These are phyloP conservation scores for Schizothorax lantsangensis DNA, from an alignment of 2,797 vertebrate species.

Conservation along the genomic window DNA sequence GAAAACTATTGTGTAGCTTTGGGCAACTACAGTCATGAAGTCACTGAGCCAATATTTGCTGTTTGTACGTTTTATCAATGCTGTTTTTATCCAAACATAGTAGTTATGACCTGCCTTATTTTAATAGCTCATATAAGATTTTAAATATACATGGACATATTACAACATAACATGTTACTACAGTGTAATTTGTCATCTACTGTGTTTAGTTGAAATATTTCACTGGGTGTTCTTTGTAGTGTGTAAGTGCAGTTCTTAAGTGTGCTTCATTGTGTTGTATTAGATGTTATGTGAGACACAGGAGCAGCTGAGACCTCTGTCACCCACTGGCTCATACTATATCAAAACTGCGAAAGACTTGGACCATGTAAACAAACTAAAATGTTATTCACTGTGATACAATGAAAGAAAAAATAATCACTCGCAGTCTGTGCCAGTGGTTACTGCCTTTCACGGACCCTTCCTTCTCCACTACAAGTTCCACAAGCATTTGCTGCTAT, in stretches of 20 bases:
- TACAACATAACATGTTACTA: conserved; percentile 12
- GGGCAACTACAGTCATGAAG: conserved; percentile 40
- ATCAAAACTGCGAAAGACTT: neutral
- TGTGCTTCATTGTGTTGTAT: conserved; percentile 26
- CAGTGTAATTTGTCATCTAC: conserved; percentile 19
- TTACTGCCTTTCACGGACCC: neutral
- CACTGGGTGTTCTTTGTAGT: conserved; percentile 15
- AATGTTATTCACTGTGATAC: neutral
- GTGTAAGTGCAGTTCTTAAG: neutral
- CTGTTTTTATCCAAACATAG: conserved; percentile 46
- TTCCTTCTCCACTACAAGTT: neutral
- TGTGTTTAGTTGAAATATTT: conserved; percentile 12
- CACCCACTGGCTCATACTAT: neutral
- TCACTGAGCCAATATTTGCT: conserved; percentile 35
- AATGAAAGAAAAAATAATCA: neutral
- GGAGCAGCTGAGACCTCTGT: conserved; percentile 24
- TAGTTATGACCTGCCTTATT: conserved; percentile 71
- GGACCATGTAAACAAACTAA: neutral
- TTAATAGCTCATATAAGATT: conserved; percentile 57
- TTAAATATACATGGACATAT: conserved; percentile 30
- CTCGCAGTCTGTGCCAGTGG: neutral
- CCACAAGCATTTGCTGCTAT: conserved; percentile 16
- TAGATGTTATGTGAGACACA: conserved; percentile 1
- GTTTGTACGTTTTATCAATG: conserved; percentile 20
- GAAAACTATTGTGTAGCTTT: conserved; percentile 47